A percentile compares a stretch with the other conserved stretches of the same genome.
phyloP scores from a whole-genome alignment of 2,113 vertebrate genomes.

The Hipposideros armiger region DNA sequence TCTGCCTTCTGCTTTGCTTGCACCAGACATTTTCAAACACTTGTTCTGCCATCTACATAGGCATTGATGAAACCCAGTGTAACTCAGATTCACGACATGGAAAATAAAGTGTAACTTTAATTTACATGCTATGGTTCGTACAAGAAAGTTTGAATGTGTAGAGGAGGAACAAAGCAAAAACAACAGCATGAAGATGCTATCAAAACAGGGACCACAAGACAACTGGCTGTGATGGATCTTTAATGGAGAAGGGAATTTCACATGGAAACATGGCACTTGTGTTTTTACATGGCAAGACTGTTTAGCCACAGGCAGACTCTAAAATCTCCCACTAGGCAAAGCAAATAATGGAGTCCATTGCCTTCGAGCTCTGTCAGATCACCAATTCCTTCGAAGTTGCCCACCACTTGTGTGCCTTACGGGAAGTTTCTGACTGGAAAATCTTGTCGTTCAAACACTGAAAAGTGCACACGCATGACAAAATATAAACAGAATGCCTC shows the following conservation, averaged over 20 bases:
- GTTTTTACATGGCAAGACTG: slow-evolving; percentile 83
- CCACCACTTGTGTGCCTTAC: slow-evolving; percentile 88
- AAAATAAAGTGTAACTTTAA: slow-evolving; percentile 6
- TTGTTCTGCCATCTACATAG: slow-evolving; percentile 39
- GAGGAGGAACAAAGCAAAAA: slow-evolving; percentile 35
- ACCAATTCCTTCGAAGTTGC: slow-evolving; percentile 85
- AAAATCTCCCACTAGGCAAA: slow-evolving; percentile 89
- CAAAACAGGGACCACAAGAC: slow-evolving; percentile 76
- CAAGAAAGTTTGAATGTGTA: neutral
- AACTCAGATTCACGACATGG: neutral
- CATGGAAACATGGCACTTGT: slow-evolving; percentile 83
- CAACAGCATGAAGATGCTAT: neutral
- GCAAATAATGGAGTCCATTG: slow-evolving; percentile 87
- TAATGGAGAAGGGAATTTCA: slow-evolving; percentile 81
- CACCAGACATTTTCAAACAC: slow-evolving; percentile 59
- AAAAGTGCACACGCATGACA: slow-evolving; percentile 96
- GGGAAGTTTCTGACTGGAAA: slow-evolving; percentile 91
- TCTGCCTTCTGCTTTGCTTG: slow-evolving; percentile 63
- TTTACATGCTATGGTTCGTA: neutral
- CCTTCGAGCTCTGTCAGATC: slow-evolving; percentile 93
- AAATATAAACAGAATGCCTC: slow-evolving; percentile 93
- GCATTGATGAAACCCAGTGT: slow-evolving; percentile 8
- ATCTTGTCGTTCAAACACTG: slow-evolving; percentile 95
- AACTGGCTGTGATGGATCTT: slow-evolving; percentile 87
- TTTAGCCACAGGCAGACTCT: slow-evolving; percentile 87